phyloP scores from a whole-genome alignment of 2,113 vertebrate species.

The Lucifuga dentata region DNA sequence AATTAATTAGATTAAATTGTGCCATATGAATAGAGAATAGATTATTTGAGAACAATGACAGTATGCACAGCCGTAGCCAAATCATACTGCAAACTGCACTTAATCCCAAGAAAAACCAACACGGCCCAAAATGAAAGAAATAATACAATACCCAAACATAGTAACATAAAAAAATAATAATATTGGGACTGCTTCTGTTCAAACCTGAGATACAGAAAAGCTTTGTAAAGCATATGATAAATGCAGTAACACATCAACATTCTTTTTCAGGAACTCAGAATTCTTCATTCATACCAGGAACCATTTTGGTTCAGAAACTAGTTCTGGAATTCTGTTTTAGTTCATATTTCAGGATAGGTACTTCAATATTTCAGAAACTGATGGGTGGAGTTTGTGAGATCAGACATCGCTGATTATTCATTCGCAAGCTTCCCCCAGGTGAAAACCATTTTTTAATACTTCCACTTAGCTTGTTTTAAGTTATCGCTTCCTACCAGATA shows the following conservation, averaged over 20 bases:
- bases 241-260: not conserved
- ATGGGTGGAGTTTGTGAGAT: too few relatives aligned
- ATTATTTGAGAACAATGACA: conserved; percentile 13
- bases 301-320: too few relatives aligned
- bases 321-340: too few relatives aligned
- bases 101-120: not conserved
- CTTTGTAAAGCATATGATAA: conserved; percentile 10
- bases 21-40: not conserved
- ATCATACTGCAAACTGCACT: conserved; percentile 11
- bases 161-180: conserved; percentile 28
- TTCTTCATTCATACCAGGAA: too few relatives aligned
- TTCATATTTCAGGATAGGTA: too few relatives aligned
- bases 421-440: too few relatives aligned
- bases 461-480: too few relatives aligned
- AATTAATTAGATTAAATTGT: conserved; percentile 21
- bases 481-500: too few relatives aligned
- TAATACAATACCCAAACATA: conserved; percentile 5
- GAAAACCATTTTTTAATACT: too few relatives aligned
- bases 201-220: conserved; percentile 3
- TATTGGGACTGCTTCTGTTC: conserved; percentile 16
- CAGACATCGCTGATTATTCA: too few relatives aligned
- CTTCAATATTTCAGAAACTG: too few relatives aligned
- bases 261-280: too few relatives aligned
- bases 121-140: conserved; percentile 16
- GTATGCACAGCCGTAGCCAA: not conserved